These are phyloP conservation scores for Pyrrhosoma nymphula DNA, from an alignment of 2,888 invertebrate species.

Conservation along the genomic window DNA sequence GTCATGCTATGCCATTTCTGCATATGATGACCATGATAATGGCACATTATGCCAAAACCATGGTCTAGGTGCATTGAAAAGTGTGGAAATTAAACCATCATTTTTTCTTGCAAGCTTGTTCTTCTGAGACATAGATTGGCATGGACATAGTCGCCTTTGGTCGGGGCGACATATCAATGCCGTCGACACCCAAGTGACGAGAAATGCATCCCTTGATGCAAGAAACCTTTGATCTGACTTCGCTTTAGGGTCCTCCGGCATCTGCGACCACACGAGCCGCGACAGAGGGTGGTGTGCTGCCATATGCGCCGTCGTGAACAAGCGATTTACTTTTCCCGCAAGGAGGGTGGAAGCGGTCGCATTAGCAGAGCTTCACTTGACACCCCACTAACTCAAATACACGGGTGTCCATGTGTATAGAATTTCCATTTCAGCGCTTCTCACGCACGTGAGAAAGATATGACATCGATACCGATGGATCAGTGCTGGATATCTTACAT, in stretches of 20 bases:
- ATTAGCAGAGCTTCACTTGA: not conserved
- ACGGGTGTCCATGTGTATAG: not conserved
- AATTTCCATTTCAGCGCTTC: not conserved
- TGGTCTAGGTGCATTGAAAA: too few species aligned
- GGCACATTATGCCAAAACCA: too few species aligned
- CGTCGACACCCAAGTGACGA: not conserved
- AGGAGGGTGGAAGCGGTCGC: not conserved
- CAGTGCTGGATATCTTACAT: not conserved
- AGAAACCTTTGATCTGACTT: slow-evolving; percentile 3
- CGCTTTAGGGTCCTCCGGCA: not conserved
- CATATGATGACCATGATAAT: too few species aligned
- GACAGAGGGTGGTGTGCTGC: not conserved
- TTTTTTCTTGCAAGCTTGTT: too few species aligned
- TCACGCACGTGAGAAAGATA: not conserved
- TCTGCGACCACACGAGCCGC: slow-evolving; percentile 5
- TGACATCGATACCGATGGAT: not conserved
- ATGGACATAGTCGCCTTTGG: not conserved
- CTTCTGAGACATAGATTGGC: too few species aligned
- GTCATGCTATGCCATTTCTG: too few species aligned
- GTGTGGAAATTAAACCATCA: too few species aligned
- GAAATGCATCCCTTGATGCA: not conserved
- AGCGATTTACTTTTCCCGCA: not conserved
- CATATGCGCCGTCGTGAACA: not conserved
- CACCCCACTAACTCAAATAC: not conserved
- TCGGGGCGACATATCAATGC: not conserved